Percentiles rank a stretch among this genome's conserved stretches.
Conservation (phyloP, 2,113 vertebrate genomes). For the Peromyscus leucopus region DNA sequence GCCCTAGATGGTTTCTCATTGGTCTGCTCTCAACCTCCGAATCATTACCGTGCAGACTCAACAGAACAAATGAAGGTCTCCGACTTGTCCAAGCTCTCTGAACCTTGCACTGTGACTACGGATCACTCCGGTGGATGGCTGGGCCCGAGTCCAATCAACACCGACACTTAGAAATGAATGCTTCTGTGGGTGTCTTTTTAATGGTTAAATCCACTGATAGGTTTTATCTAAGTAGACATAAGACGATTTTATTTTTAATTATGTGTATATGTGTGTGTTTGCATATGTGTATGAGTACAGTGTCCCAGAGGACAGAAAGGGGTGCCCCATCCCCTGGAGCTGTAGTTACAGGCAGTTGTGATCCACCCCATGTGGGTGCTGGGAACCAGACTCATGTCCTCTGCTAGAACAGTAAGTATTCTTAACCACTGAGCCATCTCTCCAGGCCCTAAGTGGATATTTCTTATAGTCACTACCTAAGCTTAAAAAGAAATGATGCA, state of each 20-base stretch:
- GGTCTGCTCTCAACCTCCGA: not conserved
- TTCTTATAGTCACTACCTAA: not conserved
- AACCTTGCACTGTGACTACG: not conserved
- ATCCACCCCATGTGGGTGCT: not conserved
- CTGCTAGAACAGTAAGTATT: not conserved
- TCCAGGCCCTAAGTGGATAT: not conserved
- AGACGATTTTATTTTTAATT: not conserved
- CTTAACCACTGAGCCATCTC: not conserved
- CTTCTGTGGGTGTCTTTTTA: not conserved
- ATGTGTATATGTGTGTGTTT: not conserved
- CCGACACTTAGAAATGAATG: not conserved
- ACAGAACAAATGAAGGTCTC: not conserved
- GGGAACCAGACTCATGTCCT: not conserved
- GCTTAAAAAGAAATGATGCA: not conserved
- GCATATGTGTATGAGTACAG: not conserved
- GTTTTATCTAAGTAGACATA: not conserved
- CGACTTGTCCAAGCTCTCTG: not conserved
- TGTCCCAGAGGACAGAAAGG: not conserved
- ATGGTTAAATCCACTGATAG: not conserved
- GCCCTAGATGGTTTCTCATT: fast-evolving
- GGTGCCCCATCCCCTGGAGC: not conserved
- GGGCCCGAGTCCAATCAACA: not conserved
- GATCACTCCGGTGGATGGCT: not conserved
- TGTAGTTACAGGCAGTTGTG: not conserved
- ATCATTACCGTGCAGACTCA: fast-evolving